Percentiles rank a stretch among this genome's conserved stretches.
These are phyloP conservation scores for Microcebus griseorufus DNA, from an alignment of 2,113 vertebrate genomes.

Conservation along the genomic window DNA sequence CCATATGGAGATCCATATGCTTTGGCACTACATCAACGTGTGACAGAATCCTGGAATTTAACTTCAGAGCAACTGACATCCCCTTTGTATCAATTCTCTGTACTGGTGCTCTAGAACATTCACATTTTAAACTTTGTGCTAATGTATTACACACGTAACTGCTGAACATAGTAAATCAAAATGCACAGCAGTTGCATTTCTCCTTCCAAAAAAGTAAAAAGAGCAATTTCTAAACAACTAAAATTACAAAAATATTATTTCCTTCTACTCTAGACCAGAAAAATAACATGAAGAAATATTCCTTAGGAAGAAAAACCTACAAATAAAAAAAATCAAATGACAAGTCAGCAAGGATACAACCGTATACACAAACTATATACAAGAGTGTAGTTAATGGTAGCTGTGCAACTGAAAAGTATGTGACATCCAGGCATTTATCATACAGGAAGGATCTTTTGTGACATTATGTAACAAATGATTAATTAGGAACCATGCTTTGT, in stretches of 20 bases:
- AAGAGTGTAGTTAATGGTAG: too few species aligned
- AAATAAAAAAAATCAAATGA: background rate
- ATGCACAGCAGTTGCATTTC: background rate
- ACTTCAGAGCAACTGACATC: background rate
- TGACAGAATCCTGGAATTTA: slow-evolving; percentile 55
- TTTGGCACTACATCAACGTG: slow-evolving; percentile 61
- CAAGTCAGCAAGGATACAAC: background rate
- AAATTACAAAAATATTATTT: slow-evolving; percentile 14
- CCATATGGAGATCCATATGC: slow-evolving; percentile 83
- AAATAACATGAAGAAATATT: slow-evolving; percentile 18
- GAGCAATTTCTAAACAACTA: slow-evolving; percentile 10
- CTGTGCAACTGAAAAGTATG: background rate
- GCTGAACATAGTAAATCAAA: background rate
- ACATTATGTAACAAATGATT: too few species aligned
- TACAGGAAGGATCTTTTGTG: background rate
- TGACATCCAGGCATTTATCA: background rate
- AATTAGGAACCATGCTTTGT: background rate
- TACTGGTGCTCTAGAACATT: background rate
- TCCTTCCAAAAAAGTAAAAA: background rate
- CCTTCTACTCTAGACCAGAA: background rate
- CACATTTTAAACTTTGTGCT: background rate
- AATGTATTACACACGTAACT: background rate
- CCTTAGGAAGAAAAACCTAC: background rate
- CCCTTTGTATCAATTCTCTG: background rate
- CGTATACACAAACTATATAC: background rate